Evolutionary conservation across 2,113 vertebrate species (phyloP).

Genomic region (Cololabis saira): DNA sequence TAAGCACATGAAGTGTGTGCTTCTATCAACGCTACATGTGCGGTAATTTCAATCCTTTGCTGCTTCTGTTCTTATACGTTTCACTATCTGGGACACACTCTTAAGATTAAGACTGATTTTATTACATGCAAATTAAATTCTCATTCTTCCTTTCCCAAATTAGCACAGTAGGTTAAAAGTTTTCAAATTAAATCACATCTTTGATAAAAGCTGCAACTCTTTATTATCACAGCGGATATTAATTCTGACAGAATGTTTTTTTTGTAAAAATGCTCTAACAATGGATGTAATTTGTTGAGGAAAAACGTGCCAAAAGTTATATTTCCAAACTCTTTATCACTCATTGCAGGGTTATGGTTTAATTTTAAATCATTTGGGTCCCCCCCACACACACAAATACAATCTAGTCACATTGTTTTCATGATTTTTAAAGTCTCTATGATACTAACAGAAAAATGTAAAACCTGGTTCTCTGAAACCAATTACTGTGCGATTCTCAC

Average conservation of each 20-base stretch:
- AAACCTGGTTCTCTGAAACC: no score
- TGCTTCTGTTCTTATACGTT: constrained; percentile 1
- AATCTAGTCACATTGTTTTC: no score
- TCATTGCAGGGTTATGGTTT: background rate
- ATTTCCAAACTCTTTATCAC: constrained; percentile 11
- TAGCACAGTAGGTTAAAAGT: constrained; percentile 26
- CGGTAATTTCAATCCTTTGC: background rate
- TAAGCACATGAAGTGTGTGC: background rate
- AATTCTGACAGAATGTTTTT: constrained; percentile 19
- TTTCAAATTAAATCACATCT: constrained; percentile 29
- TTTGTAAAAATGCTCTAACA: background rate
- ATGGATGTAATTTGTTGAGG: constrained; percentile 6
- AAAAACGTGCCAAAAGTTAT: background rate
- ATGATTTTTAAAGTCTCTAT: no score
- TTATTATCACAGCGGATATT: constrained; percentile 14
- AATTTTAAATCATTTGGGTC: background rate
- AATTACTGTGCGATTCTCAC: no score
- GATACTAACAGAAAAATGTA: no score
- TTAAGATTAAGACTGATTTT: constrained; percentile 16
- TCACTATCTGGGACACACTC: background rate
- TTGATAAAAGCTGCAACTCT: constrained; percentile 11
- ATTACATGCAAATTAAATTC: constrained; percentile 11
- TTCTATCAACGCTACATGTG: background rate
- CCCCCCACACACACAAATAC: no score
- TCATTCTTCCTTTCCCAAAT: constrained; percentile 22